A percentile compares a stretch with the other conserved stretches of the same genome.
These are phyloP conservation scores for Rousettus madagascariensis DNA, from an alignment of 2,797 vertebrate species.

Conservation along the genomic window DNA sequence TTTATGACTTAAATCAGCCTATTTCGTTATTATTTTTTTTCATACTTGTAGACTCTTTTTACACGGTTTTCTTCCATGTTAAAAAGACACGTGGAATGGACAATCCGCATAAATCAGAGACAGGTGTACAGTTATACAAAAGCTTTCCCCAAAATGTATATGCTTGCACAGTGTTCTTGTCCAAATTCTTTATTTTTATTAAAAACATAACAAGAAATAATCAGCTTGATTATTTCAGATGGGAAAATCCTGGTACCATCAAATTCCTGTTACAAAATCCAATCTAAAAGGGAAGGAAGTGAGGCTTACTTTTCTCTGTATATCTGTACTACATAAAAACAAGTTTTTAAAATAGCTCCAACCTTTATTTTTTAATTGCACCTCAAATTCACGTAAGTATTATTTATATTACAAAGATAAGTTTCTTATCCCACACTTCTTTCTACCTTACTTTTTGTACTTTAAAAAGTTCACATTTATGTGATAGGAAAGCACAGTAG, in stretches of 20 bases:
- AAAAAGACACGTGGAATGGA: no score
- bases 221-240: not conserved
- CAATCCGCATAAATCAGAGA: no score
- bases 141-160: not conserved
- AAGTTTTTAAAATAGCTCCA: constrained; percentile 4
- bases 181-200: constrained; percentile 19
- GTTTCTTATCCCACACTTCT: not conserved
- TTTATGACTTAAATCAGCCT: no score
- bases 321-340: not conserved
- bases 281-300: not conserved
- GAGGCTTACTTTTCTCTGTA: not conserved
- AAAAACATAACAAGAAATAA: not conserved
- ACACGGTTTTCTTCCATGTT: no score
- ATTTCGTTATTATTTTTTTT: no score
- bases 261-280: not conserved
- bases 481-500: not conserved
- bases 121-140: not conserved
- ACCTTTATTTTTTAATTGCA: not conserved
- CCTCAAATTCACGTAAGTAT: not conserved
- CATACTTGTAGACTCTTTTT: no score
- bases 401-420: constrained; percentile 26
- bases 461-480: constrained; percentile 37
- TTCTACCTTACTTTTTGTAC: constrained; percentile 11
- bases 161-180: not conserved
- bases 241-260: not conserved